phyloP scores from a whole-genome alignment of 2,888 invertebrate genomes.

The Emmelina monodactyla region DNA sequence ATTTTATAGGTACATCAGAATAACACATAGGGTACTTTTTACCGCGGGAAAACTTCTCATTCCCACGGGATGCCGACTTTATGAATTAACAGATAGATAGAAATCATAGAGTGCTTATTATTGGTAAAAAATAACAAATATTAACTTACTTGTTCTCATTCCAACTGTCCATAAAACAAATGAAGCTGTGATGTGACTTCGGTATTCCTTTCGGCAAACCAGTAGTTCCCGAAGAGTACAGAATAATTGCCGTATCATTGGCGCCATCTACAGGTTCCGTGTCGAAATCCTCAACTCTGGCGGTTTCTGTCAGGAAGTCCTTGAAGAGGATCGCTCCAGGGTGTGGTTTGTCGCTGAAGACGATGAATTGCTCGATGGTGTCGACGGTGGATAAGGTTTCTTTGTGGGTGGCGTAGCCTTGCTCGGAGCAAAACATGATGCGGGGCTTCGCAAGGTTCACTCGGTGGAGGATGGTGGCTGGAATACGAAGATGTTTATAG shows the following conservation, averaged over 20 bases:
- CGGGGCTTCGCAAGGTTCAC: slow-evolving; percentile 20
- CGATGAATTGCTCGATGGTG: slow-evolving; percentile 14
- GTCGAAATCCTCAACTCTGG: slow-evolving; percentile 15
- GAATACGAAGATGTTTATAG: background rate
- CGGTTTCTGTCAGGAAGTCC: slow-evolving; percentile 17
- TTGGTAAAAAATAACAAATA: no score
- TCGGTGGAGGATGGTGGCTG: slow-evolving; percentile 20
- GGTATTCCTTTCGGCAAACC: slow-evolving; percentile 48
- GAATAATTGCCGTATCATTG: slow-evolving; percentile 28
- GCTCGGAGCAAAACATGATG: slow-evolving; percentile 21
- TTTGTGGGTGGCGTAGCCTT: slow-evolving; percentile 15
- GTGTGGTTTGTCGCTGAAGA: slow-evolving; percentile 15
- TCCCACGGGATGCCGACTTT: no score
- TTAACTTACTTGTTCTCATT: no score
- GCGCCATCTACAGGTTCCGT: slow-evolving; percentile 20
- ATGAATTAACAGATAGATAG: no score
- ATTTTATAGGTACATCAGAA: no score
- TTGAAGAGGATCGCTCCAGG: slow-evolving; percentile 13
- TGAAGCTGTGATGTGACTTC: slow-evolving; percentile 39
- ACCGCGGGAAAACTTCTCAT: no score
- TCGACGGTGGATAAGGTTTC: slow-evolving; percentile 7
- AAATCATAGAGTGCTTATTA: no score
- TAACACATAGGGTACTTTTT: no score
- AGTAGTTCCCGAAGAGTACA: slow-evolving; percentile 51
- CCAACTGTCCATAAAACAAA: no score